phyloP scores from a whole-genome alignment of 2,888 invertebrate species.

The Rhogogaster chlorosoma region DNA sequence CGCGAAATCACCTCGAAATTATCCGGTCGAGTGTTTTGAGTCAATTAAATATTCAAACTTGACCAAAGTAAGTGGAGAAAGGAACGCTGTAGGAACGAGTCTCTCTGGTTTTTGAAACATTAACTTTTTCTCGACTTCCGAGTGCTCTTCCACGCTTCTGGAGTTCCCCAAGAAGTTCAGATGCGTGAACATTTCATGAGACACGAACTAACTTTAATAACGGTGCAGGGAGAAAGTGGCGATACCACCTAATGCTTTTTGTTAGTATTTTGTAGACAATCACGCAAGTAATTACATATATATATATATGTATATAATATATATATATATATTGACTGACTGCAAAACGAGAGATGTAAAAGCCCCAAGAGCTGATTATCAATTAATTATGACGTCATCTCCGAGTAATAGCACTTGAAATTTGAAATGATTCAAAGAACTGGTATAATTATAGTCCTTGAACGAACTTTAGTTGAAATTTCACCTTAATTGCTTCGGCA shows the following conservation, averaged over 20 bases:
- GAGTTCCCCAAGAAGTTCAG: neutral
- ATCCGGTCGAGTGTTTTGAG: neutral
- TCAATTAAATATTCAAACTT: slow-evolving; percentile 4
- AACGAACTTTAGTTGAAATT: neutral
- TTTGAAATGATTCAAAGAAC: neutral
- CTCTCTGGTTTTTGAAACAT: neutral
- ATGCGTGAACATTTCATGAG: neutral
- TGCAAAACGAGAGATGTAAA: neutral
- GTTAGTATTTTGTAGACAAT: neutral
- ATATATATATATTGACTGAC: neutral
- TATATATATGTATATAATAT: too few relatives aligned
- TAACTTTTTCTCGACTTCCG: neutral
- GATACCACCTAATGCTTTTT: neutral
- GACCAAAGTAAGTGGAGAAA: neutral
- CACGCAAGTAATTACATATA: neutral
- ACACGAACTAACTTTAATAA: neutral
- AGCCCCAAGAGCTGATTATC: neutral
- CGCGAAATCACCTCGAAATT: neutral
- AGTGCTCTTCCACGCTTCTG: neutral
- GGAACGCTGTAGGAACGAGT: neutral
- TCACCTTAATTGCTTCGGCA: neutral
- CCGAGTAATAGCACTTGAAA: neutral
- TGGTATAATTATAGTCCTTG: neutral
- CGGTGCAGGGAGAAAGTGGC: neutral
- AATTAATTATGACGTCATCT: neutral